Evolutionary conservation across 2,113 vertebrate species (phyloP), one percentile per base, ranked within the genome.

Genomic region (Halcyon senegalensis): DNA sequence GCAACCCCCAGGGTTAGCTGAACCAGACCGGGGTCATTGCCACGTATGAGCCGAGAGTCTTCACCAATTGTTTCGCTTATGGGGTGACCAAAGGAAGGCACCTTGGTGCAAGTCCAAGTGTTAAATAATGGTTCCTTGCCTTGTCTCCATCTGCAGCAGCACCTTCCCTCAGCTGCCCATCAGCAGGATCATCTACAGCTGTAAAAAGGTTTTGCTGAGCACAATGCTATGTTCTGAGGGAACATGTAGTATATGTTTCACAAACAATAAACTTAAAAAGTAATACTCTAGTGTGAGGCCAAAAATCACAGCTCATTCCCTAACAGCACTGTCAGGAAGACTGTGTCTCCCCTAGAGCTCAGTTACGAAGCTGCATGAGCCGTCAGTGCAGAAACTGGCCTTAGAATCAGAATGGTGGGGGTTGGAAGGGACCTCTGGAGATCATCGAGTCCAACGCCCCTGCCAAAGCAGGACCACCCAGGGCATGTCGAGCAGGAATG

Each of bases 41-140:
- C 37, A 1, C 0, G 0, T 1, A 1, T 0, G 18, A 73, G 15
- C 15, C n/a, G 1, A 16, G 33, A 21, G 50, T 4, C 28, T 15
- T 15, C 28, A 4, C 2, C 2, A 1, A 4, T 11, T 2, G 12
- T 19, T 39, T 33, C 6, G 55, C 31, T 53, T 25, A 2, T 15
- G 2, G 1, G 17, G 2, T 2, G 3, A 9, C 2, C 35, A 13
- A n/a, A 51, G n/a, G 59, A 7, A 3, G 17, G 35, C 13, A 5
- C 30, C 9, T 9, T 35, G 18, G 44, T 55, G 13, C 24, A 13
- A 28, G 19, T 9, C 37, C 13, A 5, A 2, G 31, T 5, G 5
- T 8, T 25, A 13, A 30, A 46, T 18, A 23, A 27, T 5, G 4
- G 13, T 4, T 43, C 53, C 69, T 81, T 2, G 1, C 39, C 48